Percentiles rank a stretch among this genome's conserved stretches.
Conservation (phyloP, 2,888 invertebrate species). For the Nematopogon swammerdamellus region DNA sequence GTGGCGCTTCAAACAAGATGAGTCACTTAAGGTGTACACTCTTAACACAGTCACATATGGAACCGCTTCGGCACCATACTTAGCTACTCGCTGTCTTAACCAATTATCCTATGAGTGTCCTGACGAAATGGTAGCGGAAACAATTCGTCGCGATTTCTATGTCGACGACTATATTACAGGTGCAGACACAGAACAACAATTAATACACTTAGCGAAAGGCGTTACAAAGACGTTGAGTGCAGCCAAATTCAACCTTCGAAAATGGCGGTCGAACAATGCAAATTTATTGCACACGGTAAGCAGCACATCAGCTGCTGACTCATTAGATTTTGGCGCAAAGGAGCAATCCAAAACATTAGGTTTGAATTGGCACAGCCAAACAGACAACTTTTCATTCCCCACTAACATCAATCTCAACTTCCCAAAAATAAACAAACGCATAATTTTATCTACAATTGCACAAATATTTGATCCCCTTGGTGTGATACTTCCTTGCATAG, state of each 20-base stretch:
- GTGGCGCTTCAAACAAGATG: conserved; percentile 3
- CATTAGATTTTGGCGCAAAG: neutral
- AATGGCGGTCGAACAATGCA: neutral
- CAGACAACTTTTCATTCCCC: neutral
- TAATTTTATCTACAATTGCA: conserved; percentile 1
- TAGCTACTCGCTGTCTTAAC: neutral
- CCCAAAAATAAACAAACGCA: neutral
- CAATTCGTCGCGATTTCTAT: neutral
- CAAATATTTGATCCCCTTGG: conserved; percentile 4
- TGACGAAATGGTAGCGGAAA: neutral
- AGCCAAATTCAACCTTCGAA: neutral
- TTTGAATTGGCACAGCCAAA: neutral
- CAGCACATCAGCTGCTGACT: neutral
- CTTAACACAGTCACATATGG: conserved; percentile 1
- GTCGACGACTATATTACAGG: conserved; percentile 1
- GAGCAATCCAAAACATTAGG: neutral
- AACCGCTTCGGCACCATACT: neutral
- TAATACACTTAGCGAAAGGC: neutral
- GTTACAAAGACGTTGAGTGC: neutral
- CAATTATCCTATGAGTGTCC: neutral
- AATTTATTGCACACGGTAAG: neutral
- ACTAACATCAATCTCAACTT: neutral
- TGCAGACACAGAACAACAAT: neutral
- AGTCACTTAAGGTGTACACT: neutral
- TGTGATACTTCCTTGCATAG: conserved; percentile 12